phyloP scores from a whole-genome alignment of 2,888 invertebrate species.

The Agonopterix heracliana region DNA sequence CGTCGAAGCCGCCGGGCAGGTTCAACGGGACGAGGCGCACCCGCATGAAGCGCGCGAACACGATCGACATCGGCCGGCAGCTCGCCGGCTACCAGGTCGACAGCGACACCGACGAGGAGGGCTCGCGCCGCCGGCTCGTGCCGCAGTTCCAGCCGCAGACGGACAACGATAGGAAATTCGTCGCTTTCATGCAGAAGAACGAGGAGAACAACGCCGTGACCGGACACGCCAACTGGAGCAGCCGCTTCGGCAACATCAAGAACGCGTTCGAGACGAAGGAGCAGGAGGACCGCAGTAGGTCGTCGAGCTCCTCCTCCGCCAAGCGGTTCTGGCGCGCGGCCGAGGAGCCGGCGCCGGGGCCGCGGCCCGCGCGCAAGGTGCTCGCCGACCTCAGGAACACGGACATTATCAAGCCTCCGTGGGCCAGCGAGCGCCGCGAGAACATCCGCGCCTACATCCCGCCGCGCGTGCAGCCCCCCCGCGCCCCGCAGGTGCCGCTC shows the following conservation, averaged over 20 bases:
- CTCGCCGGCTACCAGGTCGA: slow-evolving; percentile 73
- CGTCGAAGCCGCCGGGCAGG: slow-evolving; percentile 52
- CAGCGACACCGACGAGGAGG: slow-evolving; percentile 66
- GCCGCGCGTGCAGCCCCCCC: slow-evolving; percentile 17
- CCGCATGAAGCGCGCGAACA: slow-evolving; percentile 91
- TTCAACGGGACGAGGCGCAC: slow-evolving; percentile 80
- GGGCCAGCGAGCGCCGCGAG: slow-evolving; percentile 47
- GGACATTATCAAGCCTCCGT: slow-evolving; percentile 59
- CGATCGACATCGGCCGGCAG: slow-evolving; percentile 90
- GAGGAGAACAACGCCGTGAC: slow-evolving; percentile 44
- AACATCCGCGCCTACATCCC: slow-evolving; percentile 69
- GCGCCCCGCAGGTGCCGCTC: slow-evolving; percentile 4
- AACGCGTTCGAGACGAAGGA: slow-evolving; percentile 82
- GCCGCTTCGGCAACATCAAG: slow-evolving; percentile 88
- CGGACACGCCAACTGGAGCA: slow-evolving; percentile 83
- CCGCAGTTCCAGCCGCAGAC: slow-evolving; percentile 87
- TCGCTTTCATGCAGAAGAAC: slow-evolving; percentile 87
- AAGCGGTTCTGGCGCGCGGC: slow-evolving; percentile 79
- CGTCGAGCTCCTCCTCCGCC: slow-evolving; percentile 71
- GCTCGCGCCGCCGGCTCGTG: slow-evolving; percentile 57
- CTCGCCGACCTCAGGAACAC: slow-evolving; percentile 37
- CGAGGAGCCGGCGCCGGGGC: slow-evolving; percentile 63
- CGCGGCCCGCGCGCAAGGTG: slow-evolving; percentile 20
- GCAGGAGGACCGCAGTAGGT: slow-evolving; percentile 46
- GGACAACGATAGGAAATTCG: slow-evolving; percentile 89